A percentile compares a stretch with the other conserved stretches of the same genome.
phyloP scores from a whole-genome alignment of 2,113 vertebrate species.

The Platichthys stellatus region DNA sequence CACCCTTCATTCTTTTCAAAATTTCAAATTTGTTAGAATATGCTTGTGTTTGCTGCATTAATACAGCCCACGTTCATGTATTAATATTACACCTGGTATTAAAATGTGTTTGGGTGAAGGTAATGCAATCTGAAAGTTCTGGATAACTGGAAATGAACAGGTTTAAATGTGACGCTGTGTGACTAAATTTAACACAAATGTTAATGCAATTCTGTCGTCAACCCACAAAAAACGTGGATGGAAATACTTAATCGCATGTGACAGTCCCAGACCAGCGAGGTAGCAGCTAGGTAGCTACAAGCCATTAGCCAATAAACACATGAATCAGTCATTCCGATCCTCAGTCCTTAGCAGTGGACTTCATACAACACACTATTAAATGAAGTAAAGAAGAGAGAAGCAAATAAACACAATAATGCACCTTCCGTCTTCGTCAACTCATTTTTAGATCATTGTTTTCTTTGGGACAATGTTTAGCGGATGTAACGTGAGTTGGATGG shows the following conservation, averaged over 20 bases:
- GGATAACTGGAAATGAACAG: too few species aligned
- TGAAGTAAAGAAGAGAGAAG: too few species aligned
- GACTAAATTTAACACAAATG: too few species aligned
- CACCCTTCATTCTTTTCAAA: constrained; percentile 4
- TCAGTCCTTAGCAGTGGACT: background rate
- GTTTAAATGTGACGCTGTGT: background rate
- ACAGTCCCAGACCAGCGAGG: background rate
- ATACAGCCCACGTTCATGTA: constrained; percentile 15
- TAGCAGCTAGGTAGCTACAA: background rate
- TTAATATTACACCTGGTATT: background rate
- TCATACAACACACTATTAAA: too few species aligned
- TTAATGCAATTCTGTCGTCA: background rate
- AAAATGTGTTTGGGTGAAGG: background rate
- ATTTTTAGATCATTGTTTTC: too few species aligned
- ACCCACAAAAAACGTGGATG: background rate
- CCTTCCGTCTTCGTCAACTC: too few species aligned
- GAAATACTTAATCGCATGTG: background rate
- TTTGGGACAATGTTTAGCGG: too few species aligned
- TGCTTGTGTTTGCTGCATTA: constrained; percentile 34
- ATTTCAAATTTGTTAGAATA: constrained; percentile 46
- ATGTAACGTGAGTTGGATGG: too few species aligned
- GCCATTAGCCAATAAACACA: background rate
- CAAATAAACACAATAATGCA: too few species aligned
- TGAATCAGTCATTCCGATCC: background rate
- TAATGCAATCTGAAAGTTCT: too few species aligned